Evolutionary conservation across 2,797 vertebrate species (phyloP).

Genomic region (Cyprinella venusta): DNA sequence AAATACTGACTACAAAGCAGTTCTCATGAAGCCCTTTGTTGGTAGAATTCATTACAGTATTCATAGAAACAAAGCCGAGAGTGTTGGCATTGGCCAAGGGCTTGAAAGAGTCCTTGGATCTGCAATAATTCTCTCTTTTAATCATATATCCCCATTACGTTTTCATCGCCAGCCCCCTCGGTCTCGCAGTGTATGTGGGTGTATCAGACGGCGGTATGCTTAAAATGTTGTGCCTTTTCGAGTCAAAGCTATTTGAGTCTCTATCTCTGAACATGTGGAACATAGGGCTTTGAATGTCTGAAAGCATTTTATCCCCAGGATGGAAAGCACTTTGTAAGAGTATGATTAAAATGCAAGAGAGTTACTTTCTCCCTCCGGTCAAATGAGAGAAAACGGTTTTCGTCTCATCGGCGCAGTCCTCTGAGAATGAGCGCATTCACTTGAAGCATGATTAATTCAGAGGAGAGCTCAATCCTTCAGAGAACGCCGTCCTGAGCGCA

Average conservation of each 20-base stretch:
- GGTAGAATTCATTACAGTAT: constrained; percentile 16
- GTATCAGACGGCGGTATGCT: neutral
- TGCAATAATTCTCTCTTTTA: constrained; percentile 17
- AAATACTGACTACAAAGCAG: constrained; percentile 16
- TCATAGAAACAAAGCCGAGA: neutral
- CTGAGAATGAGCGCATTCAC: constrained; percentile 22
- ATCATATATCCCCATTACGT: constrained; percentile 8
- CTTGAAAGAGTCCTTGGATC: constrained; percentile 14
- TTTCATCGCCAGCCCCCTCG: neutral
- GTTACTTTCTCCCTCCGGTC: constrained; percentile 35
- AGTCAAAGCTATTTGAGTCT: neutral
- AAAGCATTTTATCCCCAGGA: constrained; percentile 28
- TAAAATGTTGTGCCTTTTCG: constrained; percentile 7
- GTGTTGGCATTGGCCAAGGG: constrained; percentile 14
- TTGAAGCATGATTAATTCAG: constrained; percentile 37
- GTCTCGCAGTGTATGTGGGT: constrained; percentile 4
- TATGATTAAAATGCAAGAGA: constrained; percentile 42
- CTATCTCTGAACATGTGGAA: constrained; percentile 17
- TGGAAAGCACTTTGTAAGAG: constrained; percentile 34
- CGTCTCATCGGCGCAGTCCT: constrained; percentile 8
- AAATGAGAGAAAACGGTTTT: constrained; percentile 29
- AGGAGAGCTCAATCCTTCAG: constrained; percentile 26
- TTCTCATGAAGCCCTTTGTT: constrained; percentile 2
- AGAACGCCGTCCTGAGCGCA: constrained; percentile 2
- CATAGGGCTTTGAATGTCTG: constrained; percentile 19